These are phyloP conservation scores for Zygaena filipendulae DNA, from an alignment of 2,888 invertebrate species.

Conservation along the genomic window DNA sequence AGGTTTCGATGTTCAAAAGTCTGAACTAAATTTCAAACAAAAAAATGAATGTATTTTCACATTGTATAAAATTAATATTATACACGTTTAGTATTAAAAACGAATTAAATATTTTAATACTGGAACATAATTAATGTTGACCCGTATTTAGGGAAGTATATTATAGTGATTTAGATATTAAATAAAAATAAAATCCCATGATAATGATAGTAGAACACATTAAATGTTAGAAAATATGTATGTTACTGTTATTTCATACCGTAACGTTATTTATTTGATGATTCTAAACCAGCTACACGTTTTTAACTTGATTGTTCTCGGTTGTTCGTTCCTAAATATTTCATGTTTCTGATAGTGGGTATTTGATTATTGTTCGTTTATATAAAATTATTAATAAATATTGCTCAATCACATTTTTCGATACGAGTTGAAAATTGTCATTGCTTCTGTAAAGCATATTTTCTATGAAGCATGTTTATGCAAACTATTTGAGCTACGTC, in stretches of 20 bases:
- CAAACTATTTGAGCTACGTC: too few species aligned
- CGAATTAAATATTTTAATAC: slow-evolving; percentile 63
- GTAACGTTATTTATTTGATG: too few species aligned
- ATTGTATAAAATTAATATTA: slow-evolving; percentile 62
- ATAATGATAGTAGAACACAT: too few species aligned
- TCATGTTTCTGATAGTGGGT: too few species aligned
- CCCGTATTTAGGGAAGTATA: slow-evolving; percentile 44
- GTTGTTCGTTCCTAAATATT: slow-evolving; percentile 60
- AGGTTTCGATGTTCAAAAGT: slow-evolving; percentile 64
- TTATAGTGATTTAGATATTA: slow-evolving; percentile 28
- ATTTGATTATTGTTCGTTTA: too few species aligned
- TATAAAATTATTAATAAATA: too few species aligned
- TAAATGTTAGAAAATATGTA: slow-evolving; percentile 44
- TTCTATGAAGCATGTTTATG: too few species aligned
- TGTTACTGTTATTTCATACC: slow-evolving; percentile 60
- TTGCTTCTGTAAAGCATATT: too few species aligned
- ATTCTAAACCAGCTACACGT: too few species aligned
- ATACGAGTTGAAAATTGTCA: too few species aligned
- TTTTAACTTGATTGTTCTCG: slow-evolving; percentile 30
- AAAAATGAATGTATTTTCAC: slow-evolving; percentile 55
- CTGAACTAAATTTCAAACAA: slow-evolving; percentile 60
- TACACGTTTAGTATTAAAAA: slow-evolving; percentile 59
- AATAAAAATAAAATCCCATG: too few species aligned
- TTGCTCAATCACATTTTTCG: too few species aligned
- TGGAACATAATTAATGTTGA: slow-evolving; percentile 52